These are phyloP conservation scores for Jaculus jaculus DNA, from an alignment of 2,113 vertebrate species.

Conservation along the genomic window DNA sequence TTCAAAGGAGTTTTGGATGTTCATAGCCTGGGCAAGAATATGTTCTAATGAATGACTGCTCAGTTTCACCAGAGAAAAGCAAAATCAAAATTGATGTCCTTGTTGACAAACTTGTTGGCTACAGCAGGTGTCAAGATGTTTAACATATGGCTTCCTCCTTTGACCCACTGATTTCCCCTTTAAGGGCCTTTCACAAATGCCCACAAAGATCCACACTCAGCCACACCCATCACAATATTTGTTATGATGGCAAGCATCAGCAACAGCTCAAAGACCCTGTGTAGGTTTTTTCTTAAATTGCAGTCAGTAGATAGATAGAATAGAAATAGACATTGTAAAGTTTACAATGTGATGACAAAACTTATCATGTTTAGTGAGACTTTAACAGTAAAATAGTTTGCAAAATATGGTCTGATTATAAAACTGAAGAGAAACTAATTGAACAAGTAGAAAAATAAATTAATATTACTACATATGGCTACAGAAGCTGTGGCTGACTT, in stretches of 20 bases:
- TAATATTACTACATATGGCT: background rate
- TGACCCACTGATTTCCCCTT: constrained; percentile 6
- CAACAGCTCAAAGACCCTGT: background rate
- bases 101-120: constrained; percentile 7
- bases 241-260: background rate
- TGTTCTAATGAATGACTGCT: constrained; percentile 43
- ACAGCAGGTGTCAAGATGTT: background rate
- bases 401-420: constrained; percentile 25
- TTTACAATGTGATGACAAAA: constrained; percentile 24
- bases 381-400: background rate
- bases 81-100: constrained; percentile 36
- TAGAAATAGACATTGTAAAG: constrained; percentile 35
- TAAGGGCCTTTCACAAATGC: constrained; percentile 16
- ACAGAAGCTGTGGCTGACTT: background rate
- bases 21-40: constrained; percentile 28
- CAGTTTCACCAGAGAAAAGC: constrained; percentile 37
- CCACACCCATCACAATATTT: constrained; percentile 31
- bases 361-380: constrained; percentile 6
- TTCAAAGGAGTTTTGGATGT: background rate
- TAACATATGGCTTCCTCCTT: constrained; percentile 27
- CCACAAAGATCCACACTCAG: constrained; percentile 34
- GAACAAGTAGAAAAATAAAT: background rate
- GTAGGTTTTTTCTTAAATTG: background rate
- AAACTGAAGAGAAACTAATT: background rate
- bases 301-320: background rate